Conservation (phyloP, 2,113 vertebrate genomes). For the Acrocephalus arundinaceus region DNA sequence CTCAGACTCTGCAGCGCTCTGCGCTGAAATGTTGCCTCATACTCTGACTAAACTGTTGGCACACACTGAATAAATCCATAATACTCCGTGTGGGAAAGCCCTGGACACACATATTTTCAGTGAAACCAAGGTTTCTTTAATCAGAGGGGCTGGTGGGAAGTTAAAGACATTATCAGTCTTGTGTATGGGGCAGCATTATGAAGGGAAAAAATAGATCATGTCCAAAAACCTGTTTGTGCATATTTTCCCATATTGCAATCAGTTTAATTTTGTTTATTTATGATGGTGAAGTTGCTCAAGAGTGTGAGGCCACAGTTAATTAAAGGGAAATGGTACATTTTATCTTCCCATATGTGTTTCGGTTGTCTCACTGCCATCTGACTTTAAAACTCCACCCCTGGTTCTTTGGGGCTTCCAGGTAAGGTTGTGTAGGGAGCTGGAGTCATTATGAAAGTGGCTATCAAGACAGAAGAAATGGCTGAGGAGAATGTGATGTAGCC, state of each 20-base stretch:
- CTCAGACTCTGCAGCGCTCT: background rate
- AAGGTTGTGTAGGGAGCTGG: background rate
- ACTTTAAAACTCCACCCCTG: fast-evolving
- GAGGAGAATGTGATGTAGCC: background rate
- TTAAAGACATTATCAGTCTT: background rate
- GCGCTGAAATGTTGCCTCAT: fast-evolving
- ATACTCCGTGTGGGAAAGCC: background rate
- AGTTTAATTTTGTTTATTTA: background rate
- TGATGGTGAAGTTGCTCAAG: background rate
- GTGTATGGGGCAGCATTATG: background rate
- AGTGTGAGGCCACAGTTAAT: fast-evolving
- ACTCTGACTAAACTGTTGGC: background rate
- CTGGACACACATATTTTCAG: background rate
- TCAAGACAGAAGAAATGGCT: background rate
- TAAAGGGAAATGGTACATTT: background rate
- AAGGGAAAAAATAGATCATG: background rate
- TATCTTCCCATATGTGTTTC: background rate
- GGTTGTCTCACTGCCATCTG: background rate
- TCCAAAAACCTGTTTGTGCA: background rate
- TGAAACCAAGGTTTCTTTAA: background rate
- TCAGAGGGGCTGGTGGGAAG: background rate
- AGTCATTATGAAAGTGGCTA: background rate
- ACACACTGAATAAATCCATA: background rate
- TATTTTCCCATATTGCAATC: background rate
- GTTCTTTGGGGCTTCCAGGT: background rate